Conservation (phyloP, 2,797 vertebrate genomes). For the Xiphorhynchus erythropygius region DNA sequence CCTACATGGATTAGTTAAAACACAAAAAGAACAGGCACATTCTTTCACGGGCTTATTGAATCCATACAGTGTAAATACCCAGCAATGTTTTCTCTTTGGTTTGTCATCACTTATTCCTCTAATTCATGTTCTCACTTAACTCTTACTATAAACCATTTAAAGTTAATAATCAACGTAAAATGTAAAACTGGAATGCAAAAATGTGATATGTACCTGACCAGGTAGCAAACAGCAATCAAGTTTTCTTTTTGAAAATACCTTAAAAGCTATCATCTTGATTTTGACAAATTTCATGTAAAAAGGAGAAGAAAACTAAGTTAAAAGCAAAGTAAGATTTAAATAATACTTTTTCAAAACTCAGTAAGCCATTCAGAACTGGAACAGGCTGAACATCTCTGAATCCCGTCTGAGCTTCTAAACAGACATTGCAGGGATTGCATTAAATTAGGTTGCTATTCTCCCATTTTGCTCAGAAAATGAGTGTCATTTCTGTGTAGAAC, state of each 20-base stretch:
- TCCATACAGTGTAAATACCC: background rate
- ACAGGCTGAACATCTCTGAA: slow-evolving; percentile 23
- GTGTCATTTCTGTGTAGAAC: background rate
- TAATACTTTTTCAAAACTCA: slow-evolving; percentile 15
- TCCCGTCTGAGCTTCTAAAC: slow-evolving; percentile 32
- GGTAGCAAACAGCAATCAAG: background rate
- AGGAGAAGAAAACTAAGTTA: background rate
- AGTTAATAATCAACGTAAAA: background rate
- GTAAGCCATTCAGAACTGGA: slow-evolving; percentile 22
- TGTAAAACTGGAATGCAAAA: background rate
- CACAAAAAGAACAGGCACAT: background rate
- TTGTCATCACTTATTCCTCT: background rate
- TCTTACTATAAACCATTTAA: background rate
- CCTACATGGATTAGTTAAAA: background rate
- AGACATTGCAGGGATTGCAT: background rate
- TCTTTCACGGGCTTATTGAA: background rate
- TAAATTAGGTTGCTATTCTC: background rate
- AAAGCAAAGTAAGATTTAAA: slow-evolving; percentile 1
- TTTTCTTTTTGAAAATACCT: background rate
- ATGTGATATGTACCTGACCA: background rate
- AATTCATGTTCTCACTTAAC: background rate
- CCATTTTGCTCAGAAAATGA: background rate
- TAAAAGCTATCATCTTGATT: background rate
- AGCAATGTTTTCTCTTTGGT: background rate
- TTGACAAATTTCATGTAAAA: background rate